Evolutionary conservation across 1,140 invertebrate genomes (phyloP).

Genomic region (Nephila pilipes): DNA sequence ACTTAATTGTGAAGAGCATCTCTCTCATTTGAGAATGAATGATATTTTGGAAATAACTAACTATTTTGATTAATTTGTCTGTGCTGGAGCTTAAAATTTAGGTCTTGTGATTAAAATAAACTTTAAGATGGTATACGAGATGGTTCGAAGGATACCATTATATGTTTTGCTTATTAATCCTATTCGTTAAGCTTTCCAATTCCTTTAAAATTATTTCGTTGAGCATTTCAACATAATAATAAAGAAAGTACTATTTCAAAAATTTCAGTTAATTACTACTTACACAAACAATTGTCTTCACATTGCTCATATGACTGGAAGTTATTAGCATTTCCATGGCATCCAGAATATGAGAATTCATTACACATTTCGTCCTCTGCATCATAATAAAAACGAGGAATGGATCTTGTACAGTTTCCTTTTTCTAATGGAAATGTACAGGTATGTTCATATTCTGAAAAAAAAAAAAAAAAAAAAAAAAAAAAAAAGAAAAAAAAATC

Average conservation of each 20-base stretch:
- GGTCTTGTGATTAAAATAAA: no score
- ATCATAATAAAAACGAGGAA: constrained; percentile 65
- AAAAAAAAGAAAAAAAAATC: no score
- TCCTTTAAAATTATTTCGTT: background rate
- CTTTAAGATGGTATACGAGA: no score
- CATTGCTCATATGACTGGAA: constrained; percentile 21
- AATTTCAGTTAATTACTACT: background rate
- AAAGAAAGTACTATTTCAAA: background rate
- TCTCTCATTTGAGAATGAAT: no score
- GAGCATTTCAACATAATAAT: background rate
- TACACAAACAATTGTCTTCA: constrained; percentile 32
- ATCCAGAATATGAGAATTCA: constrained; percentile 66
- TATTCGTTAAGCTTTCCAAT: background rate
- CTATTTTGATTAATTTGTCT: no score
- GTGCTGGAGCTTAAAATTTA: no score
- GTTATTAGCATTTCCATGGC: constrained; percentile 67
- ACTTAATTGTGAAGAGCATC: no score
- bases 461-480: background rate
- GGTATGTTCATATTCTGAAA: background rate
- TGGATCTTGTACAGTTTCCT: constrained; percentile 37
- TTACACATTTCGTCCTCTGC: constrained; percentile 44
- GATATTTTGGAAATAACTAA: no score
- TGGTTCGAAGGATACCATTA: no score
- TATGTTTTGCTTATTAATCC: background rate
- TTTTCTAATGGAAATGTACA: background rate